Evolutionary conservation across 2,888 invertebrate genomes (phyloP), one percentile per base, ranked within the genome.

Genomic region (Epirrhoe tristata): DNA sequence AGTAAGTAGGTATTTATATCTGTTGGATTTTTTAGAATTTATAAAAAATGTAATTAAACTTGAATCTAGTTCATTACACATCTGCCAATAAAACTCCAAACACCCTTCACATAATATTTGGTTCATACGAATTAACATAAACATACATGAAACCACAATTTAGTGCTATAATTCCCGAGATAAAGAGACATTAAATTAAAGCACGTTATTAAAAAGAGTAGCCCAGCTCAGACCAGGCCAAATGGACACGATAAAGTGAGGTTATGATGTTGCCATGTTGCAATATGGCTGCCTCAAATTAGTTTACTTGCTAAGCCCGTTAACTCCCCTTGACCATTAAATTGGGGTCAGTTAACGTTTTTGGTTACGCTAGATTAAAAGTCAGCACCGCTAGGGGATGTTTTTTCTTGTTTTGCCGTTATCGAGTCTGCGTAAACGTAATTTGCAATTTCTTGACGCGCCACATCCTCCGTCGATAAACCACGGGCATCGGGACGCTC

Each of bases 171-270:
- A 88, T 83, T 81, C 79, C 76, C 74, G 81, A 86, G 86, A 89
- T 89, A 89, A 85, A 83, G 82, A 85, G 85, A 85, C 87, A 88
- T 91, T 87, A 91, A 90, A 90, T 87, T 90, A 86, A 92, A 91
- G 86, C 81, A 89, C 83, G 87, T 81, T 89, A 89, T 91, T 89
- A 91, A 91, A 91, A 91, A 90, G 85, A 87, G 85, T 82, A 86
- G 86, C 83, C 82, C 81, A 79, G 79, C 88, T 88, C 90, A 89
- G 86, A 83, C 82, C 81, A 79, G 79, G 89, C 88, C 90, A 89
- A 91, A 91, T 90, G 88, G 85, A 83, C 82, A 83, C 85, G 81
- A 87, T 89, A 88, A 89, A 90, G 83, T 81, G 80, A 85, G 82
- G 87, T 82, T 89, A 87, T 89, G 85, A 86, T 84, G 86, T 79